Evolutionary conservation across 2,113 vertebrate genomes (phyloP), one percentile per base, ranked within the genome.

Genomic region (Periophthalmus modestus): DNA sequence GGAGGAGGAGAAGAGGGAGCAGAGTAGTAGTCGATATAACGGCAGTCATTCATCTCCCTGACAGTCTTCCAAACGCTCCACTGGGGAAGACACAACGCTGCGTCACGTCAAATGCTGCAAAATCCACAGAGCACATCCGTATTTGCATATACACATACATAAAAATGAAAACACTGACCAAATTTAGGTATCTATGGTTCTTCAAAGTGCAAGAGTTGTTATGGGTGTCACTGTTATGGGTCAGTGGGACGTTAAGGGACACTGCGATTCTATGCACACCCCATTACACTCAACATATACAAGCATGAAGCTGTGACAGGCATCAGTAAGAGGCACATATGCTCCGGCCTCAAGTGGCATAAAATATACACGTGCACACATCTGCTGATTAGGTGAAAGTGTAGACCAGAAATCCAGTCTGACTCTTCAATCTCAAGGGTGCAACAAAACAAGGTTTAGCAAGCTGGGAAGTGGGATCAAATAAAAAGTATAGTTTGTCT

Each of bases 31-130:
- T 92, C 89, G 89, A 92, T 92, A 92, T 89, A 88, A 88, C 87
- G 71, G 84, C 86, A 86, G 86, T 92, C 93, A 94, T 94, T 91
- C 90, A 91, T 94, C 94, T 94, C 91, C 81, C 90, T 93, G 94
- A 94, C 94, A 94, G 91, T 77, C 87, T 81, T 87, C 86, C 85
- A 87, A 87, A 73, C 79, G 91, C 89, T 90, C 86, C 87, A 71
- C 87, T 88, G 84, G 89, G 87, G 83, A 88, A 88, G 81, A 89
- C 88, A 88, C 80, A 89, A 85, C 83, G 86, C 85, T 90, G 86
- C 78, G 84, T 91, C 87, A 91, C 83, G 79, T 55, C 66, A 1
- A 86, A 83, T 87, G 85, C 82, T 83, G 76, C 81, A 87, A 85
- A 65, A 90, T 23, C 66, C 77, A 77, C 72, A 63, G 65, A 9